Evolutionary conservation across 2,113 vertebrate genomes (phyloP), one percentile per base, ranked within the genome.

Genomic region (Columba livia): DNA sequence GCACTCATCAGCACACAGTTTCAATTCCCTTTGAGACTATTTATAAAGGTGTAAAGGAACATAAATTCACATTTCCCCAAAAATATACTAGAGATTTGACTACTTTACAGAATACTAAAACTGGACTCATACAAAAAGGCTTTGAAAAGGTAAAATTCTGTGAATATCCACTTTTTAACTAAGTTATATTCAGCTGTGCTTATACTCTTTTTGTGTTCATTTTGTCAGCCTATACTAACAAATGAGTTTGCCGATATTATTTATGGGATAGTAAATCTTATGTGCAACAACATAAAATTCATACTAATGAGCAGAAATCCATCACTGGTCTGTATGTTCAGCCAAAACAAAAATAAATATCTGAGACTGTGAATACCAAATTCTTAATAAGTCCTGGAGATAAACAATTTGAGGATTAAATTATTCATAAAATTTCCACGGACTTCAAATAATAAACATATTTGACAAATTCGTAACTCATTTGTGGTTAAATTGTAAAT

Each of bases 301-400:
- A 96, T 97, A 82, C 70, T 95, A 96, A 96, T 96, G 92, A 96
- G 88, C 75, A 94, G 92, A 94, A 96, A 96, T 97, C 90, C 93
- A 91, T 95, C 95, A 97, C 92, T 78, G 95, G 96, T 94, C 79
- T 94, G 83, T 86, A 75, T 75, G 75, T 92, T 96, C 92, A 95
- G 88, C 90, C 90, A 94, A 96, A 95, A 96, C 93, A 95, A 95
- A 96, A 94, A 90, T 86, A 96, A 96, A 96, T 90, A 95, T 93
- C 61, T 31, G 29, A 84, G 88, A 40, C 77, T 88, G 38, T 56
- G 72, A 95, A 88, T 94, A 91, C 64, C 44, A 91, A 86, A 75
- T 81, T 94, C 72, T 72, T 92, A 86, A 48, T 79, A 92, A 78
- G 85, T 80, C 60, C 82, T 72, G 56, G 50, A 91, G 67, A 86